Percentiles rank a stretch among this genome's conserved stretches.
These are phyloP conservation scores for Lutraria rhynchaena DNA, from an alignment of 1,140 invertebrate genomes.

Conservation along the genomic window DNA sequence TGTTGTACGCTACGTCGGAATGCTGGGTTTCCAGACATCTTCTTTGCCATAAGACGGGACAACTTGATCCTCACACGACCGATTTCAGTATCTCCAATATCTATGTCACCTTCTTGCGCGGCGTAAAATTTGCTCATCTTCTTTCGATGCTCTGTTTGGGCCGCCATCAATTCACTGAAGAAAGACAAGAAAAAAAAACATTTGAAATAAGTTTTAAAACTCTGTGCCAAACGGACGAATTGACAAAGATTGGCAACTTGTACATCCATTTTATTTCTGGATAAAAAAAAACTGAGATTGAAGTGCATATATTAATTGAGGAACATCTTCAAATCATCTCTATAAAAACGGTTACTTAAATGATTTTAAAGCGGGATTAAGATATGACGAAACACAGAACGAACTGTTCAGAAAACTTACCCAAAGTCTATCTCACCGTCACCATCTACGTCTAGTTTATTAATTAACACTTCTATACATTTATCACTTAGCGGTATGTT, in stretches of 20 bases:
- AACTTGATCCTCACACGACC: slow-evolving; percentile 54
- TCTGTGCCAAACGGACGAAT: no score
- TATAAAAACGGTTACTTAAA: background rate
- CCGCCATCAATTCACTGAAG: slow-evolving; percentile 54
- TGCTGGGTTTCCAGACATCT: slow-evolving; percentile 55
- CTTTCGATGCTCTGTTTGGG: slow-evolving; percentile 54
- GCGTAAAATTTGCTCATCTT: slow-evolving; percentile 60
- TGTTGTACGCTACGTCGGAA: slow-evolving; percentile 59
- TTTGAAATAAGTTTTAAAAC: background rate
- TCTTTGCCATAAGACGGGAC: slow-evolving; percentile 55
- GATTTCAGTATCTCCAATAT: slow-evolving; percentile 56
- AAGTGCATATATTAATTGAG: background rate
- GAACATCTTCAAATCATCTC: background rate
- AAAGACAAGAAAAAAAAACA: background rate
- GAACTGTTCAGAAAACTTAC: slow-evolving; percentile 56
- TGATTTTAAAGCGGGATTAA: background rate
- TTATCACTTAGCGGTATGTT: slow-evolving; percentile 64
- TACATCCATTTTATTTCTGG: background rate
- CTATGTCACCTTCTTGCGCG: slow-evolving; percentile 43
- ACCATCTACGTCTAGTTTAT: slow-evolving; percentile 67
- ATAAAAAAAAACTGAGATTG: background rate
- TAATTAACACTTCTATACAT: slow-evolving; percentile 59
- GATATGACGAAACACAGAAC: no score
- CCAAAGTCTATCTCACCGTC: slow-evolving; percentile 70
- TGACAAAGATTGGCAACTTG: no score